Evolutionary conservation across 2,113 vertebrate species (phyloP).

Genomic region (Lagopus leucura): DNA sequence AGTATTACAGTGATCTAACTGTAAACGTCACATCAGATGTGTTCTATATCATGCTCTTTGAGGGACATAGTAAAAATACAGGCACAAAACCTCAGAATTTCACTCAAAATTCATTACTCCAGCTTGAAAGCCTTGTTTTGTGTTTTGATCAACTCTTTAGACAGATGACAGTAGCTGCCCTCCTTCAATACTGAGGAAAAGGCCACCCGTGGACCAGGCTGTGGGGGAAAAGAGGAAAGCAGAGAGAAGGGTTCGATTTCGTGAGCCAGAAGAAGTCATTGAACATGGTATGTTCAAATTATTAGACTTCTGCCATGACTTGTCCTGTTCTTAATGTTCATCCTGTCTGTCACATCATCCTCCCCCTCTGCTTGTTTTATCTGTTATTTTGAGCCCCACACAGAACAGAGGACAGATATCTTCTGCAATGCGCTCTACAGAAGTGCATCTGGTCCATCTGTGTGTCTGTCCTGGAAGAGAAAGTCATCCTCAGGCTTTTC

Average conservation of each 20-base stretch:
- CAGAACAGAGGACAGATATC: rapidly evolving
- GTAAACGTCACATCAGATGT: neutral
- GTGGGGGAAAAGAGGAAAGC: constrained; percentile 74
- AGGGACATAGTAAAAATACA: rapidly evolving
- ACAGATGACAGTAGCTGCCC: constrained; percentile 74
- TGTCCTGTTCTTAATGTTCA: neutral
- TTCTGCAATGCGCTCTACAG: neutral
- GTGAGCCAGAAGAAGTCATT: constrained; percentile 85
- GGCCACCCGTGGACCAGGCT: constrained; percentile 41
- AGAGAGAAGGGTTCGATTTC: constrained; percentile 88
- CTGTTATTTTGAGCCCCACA: neutral
- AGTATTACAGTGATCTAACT: neutral
- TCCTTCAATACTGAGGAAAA: constrained; percentile 88
- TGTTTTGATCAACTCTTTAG: constrained; percentile 47
- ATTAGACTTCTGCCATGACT: neutral
- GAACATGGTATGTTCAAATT: constrained; percentile 82
- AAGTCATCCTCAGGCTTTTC: neutral
- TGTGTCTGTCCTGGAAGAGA: neutral
- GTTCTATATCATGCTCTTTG: rapidly evolving
- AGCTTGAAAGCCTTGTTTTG: neutral
- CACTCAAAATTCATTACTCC: neutral
- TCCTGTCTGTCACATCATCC: neutral
- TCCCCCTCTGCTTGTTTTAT: neutral
- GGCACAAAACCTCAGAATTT: neutral
- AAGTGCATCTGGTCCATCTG: neutral